Evolutionary conservation across 2,797 vertebrate genomes (phyloP).

Genomic region (Brachyrhaphis roseni): DNA sequence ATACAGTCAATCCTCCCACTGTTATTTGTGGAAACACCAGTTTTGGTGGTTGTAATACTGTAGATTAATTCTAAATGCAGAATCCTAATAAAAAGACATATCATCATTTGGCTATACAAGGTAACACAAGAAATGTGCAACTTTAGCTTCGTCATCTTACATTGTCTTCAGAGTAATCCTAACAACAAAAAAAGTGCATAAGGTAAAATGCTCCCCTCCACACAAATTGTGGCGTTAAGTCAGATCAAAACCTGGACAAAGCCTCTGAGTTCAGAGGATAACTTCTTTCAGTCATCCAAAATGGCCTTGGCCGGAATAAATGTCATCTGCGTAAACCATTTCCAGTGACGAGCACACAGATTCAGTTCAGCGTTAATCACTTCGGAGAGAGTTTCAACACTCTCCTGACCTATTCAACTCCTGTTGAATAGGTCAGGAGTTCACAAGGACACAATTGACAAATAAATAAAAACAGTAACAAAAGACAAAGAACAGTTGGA

Average conservation of each 20-base stretch:
- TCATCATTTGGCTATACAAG: constrained; percentile 89
- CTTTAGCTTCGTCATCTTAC: constrained; percentile 82
- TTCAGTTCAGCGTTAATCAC: constrained; percentile 51
- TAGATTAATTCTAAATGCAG: constrained; percentile 82
- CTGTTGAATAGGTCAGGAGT: constrained; percentile 47
- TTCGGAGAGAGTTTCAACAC: constrained; percentile 38
- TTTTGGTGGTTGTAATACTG: constrained; percentile 82
- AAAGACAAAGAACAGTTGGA: constrained; percentile 50
- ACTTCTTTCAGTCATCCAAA: constrained; percentile 67
- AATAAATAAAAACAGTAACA: constrained; percentile 53
- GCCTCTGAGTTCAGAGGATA: constrained; percentile 67
- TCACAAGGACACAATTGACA: constrained; percentile 49
- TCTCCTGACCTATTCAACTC: too few relatives aligned
- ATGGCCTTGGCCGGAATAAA: constrained; percentile 20
- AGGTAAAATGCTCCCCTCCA: constrained; percentile 67
- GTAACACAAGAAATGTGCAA: constrained; percentile 85
- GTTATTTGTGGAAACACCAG: constrained; percentile 87
- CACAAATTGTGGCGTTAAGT: constrained; percentile 67
- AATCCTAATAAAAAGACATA: constrained; percentile 89
- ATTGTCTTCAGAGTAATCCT: constrained; percentile 84
- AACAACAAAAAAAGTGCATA: constrained; percentile 84
- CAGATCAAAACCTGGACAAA: constrained; percentile 69
- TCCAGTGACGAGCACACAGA: constrained; percentile 23
- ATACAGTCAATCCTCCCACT: constrained; percentile 84
- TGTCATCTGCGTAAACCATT: constrained; percentile 18